A percentile compares a stretch with the other conserved stretches of the same genome.
phyloP scores from a whole-genome alignment of 2,888 invertebrate species.

The Norana najaformis region DNA sequence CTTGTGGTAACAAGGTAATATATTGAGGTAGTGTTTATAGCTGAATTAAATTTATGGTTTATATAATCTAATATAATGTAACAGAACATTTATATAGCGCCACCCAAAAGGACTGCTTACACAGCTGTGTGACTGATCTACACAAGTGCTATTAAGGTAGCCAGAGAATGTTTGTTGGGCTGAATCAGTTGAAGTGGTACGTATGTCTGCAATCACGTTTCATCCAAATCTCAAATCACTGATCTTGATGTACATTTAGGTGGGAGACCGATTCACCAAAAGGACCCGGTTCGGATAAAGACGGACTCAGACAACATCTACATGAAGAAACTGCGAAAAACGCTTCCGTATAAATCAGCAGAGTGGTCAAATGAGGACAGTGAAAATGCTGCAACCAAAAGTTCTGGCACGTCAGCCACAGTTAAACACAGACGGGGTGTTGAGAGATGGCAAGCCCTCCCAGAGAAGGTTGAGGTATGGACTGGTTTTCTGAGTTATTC shows the following conservation, averaged over 20 bases:
- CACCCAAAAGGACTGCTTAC: too few relatives aligned
- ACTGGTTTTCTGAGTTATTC: neutral
- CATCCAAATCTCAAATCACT: neutral
- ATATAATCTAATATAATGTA: too few relatives aligned
- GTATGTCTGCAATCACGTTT: neutral
- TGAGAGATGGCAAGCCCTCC: conserved; percentile 55
- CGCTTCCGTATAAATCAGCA: conserved; percentile 51
- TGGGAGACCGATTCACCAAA: conserved; percentile 51
- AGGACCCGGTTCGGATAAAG: conserved; percentile 48
- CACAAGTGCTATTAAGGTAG: too few relatives aligned
- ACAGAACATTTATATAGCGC: too few relatives aligned
- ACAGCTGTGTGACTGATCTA: too few relatives aligned
- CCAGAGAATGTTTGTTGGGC: too few relatives aligned
- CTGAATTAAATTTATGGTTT: too few relatives aligned
- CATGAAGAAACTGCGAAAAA: conserved; percentile 51
- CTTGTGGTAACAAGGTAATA: too few relatives aligned
- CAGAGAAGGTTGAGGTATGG: conserved; percentile 58
- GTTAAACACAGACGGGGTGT: conserved; percentile 45
- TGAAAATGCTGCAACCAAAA: conserved; percentile 35
- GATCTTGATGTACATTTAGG: conserved; percentile 45
- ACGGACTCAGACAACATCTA: conserved; percentile 55
- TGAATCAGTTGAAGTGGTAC: too few relatives aligned
- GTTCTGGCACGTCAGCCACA: conserved; percentile 37
- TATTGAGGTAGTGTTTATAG: too few relatives aligned
- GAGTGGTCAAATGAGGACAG: conserved; percentile 48